Conservation (phyloP, 2,113 vertebrate genomes). For the Chascanopsetta lugubris region DNA sequence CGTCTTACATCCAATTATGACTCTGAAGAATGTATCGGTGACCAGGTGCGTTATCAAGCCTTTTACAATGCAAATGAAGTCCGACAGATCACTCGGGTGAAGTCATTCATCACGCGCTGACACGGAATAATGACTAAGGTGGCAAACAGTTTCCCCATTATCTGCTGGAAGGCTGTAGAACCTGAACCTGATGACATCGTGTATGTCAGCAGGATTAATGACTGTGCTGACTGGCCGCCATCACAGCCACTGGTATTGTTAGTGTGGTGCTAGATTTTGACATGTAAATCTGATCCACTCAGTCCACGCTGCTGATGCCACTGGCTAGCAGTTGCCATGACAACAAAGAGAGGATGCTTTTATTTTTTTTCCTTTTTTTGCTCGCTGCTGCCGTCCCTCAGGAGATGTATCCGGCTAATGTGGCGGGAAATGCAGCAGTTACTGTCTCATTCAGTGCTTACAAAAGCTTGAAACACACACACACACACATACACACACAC, state of each 20-base stretch:
- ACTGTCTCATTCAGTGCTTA: constrained; percentile 35
- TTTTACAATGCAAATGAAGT: neutral
- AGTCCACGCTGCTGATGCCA: constrained; percentile 52
- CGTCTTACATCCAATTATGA: too few relatives aligned
- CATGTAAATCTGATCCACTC: constrained; percentile 59
- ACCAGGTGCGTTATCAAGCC: neutral
- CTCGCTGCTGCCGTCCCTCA: constrained; percentile 46
- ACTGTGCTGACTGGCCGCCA: constrained; percentile 36
- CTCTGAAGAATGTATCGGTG: neutral
- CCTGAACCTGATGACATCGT: constrained; percentile 34
- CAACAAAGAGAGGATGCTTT: constrained; percentile 72
- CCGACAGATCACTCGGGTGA: neutral
- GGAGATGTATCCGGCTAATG: constrained; percentile 77
- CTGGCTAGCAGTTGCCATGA: constrained; percentile 74
- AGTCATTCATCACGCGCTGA: constrained; percentile 12
- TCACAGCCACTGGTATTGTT: constrained; percentile 33
- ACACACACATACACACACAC: neutral
- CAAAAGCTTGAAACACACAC: constrained; percentile 11
- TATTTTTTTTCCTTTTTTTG: constrained; percentile 58
- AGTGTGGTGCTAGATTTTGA: constrained; percentile 61
- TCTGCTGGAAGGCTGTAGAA: constrained; percentile 18
- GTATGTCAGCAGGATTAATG: constrained; percentile 26
- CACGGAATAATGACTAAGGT: constrained; percentile 16
- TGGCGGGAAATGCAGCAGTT: constrained; percentile 76
- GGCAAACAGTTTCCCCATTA: constrained; percentile 21